Evolutionary conservation across 1,140 invertebrate genomes (phyloP), one percentile per base, ranked within the genome.

Genomic region (Drosophila dunni): DNA sequence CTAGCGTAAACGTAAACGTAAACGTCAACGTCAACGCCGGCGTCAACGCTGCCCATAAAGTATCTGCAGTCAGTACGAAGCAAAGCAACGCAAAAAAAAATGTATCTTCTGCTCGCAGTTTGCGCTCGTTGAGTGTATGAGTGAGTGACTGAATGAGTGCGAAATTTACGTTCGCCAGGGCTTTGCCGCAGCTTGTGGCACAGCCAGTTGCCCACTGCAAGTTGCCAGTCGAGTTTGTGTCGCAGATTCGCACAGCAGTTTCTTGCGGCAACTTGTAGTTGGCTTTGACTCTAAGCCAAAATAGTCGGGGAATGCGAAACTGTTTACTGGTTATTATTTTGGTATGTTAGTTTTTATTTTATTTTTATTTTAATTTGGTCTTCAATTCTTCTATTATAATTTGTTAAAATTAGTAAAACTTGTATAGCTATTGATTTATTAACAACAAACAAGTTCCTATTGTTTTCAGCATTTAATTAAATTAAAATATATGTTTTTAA

Each of bases 71-170:
- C 70, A 51, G 56, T 77, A 51, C 51, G 63, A 73, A 40, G 40
- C 61, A 57, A 3, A 29, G 5, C 24, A 5, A 29, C 24, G 24
- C n/a, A 62, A 40, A 56, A 54, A 61, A 60, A 60, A 50, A 61
- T 71, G 76, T 85, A 81, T 79, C 69, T 65, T 88, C 77, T 81
- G 80, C 81, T 84, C 81, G 79, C 78, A 68, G 75, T 84, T 61
- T 50, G 50, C 62, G 68, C 67, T 67, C 69, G 9, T 48, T 45
- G 70, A 71, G 61, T 50, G 63, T 45, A 24, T 60, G 61, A 73
- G 45, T 69, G 53, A 73, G 34, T 67, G 54, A 78, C 58, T 79
- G 65, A 74, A 58, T 79, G 81, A 81, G 74, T 73, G 74, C 75
- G 71, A 70, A 75, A 75, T 68, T 69, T 72, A 73, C 38, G 64